phyloP scores from a whole-genome alignment of 2,888 invertebrate species.

The Carabus problematicus region DNA sequence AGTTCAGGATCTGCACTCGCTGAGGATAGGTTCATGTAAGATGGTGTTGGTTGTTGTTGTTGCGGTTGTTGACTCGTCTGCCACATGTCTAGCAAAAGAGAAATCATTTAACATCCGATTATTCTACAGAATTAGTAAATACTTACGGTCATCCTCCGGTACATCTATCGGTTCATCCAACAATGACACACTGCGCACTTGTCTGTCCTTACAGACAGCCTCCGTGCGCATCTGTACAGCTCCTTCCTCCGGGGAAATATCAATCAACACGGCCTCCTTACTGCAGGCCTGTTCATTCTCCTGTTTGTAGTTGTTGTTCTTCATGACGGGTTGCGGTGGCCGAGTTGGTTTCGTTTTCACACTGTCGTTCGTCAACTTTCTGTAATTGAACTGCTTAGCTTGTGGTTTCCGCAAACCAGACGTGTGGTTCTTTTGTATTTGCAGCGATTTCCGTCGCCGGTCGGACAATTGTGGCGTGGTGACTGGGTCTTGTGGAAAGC shows the following conservation, averaged over 20 bases:
- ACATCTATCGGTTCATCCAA: constrained; percentile 79
- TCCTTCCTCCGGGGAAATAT: constrained; percentile 69
- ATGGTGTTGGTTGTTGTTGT: constrained; percentile 53
- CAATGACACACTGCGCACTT: constrained; percentile 61
- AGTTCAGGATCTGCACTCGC: constrained; percentile 59
- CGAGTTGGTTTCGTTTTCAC: constrained; percentile 56
- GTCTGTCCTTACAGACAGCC: constrained; percentile 40
- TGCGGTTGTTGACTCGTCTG: constrained; percentile 33
- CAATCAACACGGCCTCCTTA: constrained; percentile 75
- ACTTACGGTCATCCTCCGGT: constrained; percentile 55
- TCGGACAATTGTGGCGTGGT: constrained; percentile 57
- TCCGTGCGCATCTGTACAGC: constrained; percentile 22
- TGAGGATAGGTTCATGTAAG: constrained; percentile 63
- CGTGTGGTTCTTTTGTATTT: constrained; percentile 50
- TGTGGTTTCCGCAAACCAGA: constrained; percentile 57
- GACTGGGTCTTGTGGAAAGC: constrained; percentile 56
- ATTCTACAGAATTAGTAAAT: not conserved
- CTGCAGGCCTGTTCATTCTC: not conserved
- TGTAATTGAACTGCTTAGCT: constrained; percentile 75
- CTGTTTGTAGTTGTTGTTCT: constrained; percentile 1
- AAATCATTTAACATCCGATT: not conserved
- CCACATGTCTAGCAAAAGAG: constrained; percentile 43
- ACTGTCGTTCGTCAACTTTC: constrained; percentile 71
- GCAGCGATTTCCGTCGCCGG: constrained; percentile 48
- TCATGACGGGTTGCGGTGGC: constrained; percentile 57